A percentile compares a stretch with the other conserved stretches of the same genome.
Conservation (phyloP, 2,113 vertebrate species). For the Rostratula benghalensis region DNA sequence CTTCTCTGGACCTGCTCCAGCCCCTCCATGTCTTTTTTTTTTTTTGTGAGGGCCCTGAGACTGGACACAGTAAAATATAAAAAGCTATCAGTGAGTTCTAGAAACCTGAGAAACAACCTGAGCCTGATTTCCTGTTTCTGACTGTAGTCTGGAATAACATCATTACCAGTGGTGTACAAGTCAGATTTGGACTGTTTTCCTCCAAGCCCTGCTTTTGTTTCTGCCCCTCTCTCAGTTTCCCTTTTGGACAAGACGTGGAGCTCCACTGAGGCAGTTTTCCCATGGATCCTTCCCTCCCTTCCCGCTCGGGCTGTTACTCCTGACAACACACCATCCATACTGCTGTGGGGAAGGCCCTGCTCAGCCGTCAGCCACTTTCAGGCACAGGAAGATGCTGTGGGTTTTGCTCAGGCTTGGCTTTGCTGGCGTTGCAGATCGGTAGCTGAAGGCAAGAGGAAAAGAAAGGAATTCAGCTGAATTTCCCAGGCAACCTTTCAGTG, state of each 20-base stretch:
- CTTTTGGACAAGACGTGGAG: background rate
- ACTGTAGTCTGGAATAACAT: background rate
- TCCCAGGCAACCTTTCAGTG: background rate
- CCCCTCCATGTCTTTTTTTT: too few species aligned
- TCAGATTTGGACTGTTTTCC: background rate
- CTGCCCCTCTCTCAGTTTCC: background rate
- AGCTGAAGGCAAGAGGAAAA: background rate
- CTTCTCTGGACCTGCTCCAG: too few species aligned
- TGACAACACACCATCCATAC: rapidly evolving
- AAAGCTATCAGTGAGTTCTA: background rate
- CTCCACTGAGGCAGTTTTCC: background rate
- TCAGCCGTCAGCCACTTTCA: background rate
- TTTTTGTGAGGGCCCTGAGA: too few species aligned
- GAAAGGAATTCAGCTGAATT: background rate
- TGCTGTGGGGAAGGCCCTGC: background rate
- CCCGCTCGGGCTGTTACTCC: background rate
- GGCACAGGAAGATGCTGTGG: background rate
- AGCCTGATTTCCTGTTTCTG: background rate
- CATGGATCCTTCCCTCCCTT: background rate
- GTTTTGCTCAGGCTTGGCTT: background rate
- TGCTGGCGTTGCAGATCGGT: rapidly evolving
- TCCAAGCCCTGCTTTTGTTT: background rate
- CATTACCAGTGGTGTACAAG: background rate
- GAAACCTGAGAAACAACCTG: background rate
- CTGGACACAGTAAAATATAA: background rate